Base-by-base conservation (phyloP, 2,113 vertebrate genomes). In the Hystrix cristata region DNA sequence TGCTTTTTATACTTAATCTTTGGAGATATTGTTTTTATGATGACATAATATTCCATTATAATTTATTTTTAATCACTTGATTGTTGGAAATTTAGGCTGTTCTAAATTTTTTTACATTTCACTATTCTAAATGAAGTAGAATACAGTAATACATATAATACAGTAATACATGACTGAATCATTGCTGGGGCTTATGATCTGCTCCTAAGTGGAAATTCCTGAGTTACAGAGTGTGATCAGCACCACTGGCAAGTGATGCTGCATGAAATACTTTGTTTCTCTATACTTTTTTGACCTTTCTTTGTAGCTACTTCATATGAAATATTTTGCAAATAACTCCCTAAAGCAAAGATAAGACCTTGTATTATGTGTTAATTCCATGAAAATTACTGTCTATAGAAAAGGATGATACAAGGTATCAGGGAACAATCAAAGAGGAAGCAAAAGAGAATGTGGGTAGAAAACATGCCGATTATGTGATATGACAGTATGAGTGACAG, bases 251-350 rank as follows among this genome's bases (percentile, higher is more conserved):
- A 90, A 25, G 31, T 89, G 25, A 76, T 64, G 13, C 7, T 80
- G 46, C 43, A 12, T 60, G 43, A 46, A 90, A 82, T 48, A 46
- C 27, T 86, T 95, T 84, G 34, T 71, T 81, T 86, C 74, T 91
- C 74, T 15, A 14, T 86, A 25, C 25, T 81, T 88, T 95, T 87
- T 69, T 96, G 23, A 80, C 43, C 34, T 94, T 80, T 81, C 31
- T 92, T 90, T 84, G 64, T 84, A 95, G 71, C 43, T 90, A 89
- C 90, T 94, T 90, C 55, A 90, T 94, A 57, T 95, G 65, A 90
- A 95, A 85, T 91, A 93, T 71, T 97, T 95, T 86, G 65, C 69
- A 92, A 94, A 81, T 83, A 97, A 86, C 67, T 34, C 51, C 55
- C 38, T 80, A 94, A 87, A 95, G 64, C 84, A 97, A 92, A 95